Conservation (phyloP, 2,888 invertebrate species). For the Entomobrya proxima region DNA sequence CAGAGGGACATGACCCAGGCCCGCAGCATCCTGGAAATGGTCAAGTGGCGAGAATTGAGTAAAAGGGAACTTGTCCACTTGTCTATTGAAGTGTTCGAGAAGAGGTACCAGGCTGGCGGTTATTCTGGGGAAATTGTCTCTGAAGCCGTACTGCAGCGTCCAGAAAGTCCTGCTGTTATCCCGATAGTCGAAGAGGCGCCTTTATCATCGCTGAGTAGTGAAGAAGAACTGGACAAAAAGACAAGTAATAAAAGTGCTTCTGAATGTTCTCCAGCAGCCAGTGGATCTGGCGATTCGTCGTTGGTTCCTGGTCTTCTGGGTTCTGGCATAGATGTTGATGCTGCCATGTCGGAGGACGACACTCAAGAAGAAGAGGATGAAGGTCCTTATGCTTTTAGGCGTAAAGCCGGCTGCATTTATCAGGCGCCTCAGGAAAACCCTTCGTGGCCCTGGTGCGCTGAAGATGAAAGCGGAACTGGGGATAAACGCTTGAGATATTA, state of each 20-base stretch:
- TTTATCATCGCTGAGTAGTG: slow-evolving; percentile 80
- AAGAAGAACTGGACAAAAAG: slow-evolving; percentile 97
- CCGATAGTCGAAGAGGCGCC: slow-evolving; percentile 82
- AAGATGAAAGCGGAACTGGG: slow-evolving; percentile 83
- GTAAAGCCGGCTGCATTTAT: slow-evolving; percentile 93
- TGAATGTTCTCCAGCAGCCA: slow-evolving; percentile 64
- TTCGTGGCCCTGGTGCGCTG: slow-evolving; percentile 85
- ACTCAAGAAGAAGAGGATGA: slow-evolving; percentile 83
- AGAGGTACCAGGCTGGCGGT: slow-evolving; percentile 93
- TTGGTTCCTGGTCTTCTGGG: slow-evolving; percentile 53
- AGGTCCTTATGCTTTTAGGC: slow-evolving; percentile 92
- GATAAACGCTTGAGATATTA: slow-evolving; percentile 88
- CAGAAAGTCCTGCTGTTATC: slow-evolving; percentile 85
- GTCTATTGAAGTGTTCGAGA: slow-evolving; percentile 92
- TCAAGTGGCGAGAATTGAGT: slow-evolving; percentile 92
- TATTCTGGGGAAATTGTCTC: slow-evolving; percentile 90
- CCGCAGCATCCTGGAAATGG: slow-evolving; percentile 91
- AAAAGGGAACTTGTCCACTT: slow-evolving; percentile 94
- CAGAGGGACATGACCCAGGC: slow-evolving; percentile 94
- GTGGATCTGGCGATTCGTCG: slow-evolving; percentile 64
- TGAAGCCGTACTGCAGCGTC: slow-evolving; percentile 84
- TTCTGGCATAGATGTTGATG: slow-evolving; percentile 76
- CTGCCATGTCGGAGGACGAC: slow-evolving; percentile 81
- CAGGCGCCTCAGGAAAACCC: slow-evolving; percentile 80
- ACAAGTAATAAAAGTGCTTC: slow-evolving; percentile 87